Evolutionary conservation across 2,888 invertebrate genomes (phyloP).

Genomic region (Glaucopsyche alexis): DNA sequence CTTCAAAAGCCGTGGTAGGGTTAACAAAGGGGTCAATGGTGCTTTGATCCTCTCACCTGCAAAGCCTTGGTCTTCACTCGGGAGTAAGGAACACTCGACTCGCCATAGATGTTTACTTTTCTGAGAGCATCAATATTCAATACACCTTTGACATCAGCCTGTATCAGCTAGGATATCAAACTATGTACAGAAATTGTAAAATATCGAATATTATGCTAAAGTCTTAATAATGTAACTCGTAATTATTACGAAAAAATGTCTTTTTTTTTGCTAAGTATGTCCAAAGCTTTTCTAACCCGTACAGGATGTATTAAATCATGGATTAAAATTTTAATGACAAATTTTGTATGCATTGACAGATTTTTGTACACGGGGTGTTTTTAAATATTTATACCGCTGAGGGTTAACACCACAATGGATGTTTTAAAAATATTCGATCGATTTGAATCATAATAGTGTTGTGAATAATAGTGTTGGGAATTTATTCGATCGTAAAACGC

Average conservation of each 20-base stretch:
- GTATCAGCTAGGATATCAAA: neutral
- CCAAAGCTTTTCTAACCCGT: neutral
- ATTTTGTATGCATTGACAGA: slow-evolving; percentile 32
- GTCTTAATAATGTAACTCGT: no score
- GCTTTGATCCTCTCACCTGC: slow-evolving; percentile 74
- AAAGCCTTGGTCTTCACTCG: slow-evolving; percentile 65
- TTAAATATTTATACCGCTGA: slow-evolving; percentile 66
- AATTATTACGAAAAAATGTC: no score
- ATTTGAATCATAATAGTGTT: slow-evolving; percentile 80
- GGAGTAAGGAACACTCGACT: slow-evolving; percentile 51
- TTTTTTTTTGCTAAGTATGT: neutral
- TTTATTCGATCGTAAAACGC: slow-evolving; percentile 76
- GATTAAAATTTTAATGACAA: slow-evolving; percentile 29
- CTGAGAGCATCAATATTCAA: slow-evolving; percentile 42
- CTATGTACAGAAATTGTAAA: neutral
- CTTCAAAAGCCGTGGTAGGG: slow-evolving; percentile 42
- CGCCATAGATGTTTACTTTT: slow-evolving; percentile 57
- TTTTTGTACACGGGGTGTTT: slow-evolving; percentile 48
- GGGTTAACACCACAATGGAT: slow-evolving; percentile 18
- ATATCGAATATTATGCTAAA: no score
- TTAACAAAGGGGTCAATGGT: slow-evolving; percentile 71
- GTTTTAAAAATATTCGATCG: slow-evolving; percentile 54
- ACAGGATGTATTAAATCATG: neutral
- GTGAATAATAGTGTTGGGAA: slow-evolving; percentile 78
- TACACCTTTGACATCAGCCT: slow-evolving; percentile 36